Evolutionary conservation across 2,113 vertebrate genomes (phyloP).

Genomic region (Aegithalos caudatus): DNA sequence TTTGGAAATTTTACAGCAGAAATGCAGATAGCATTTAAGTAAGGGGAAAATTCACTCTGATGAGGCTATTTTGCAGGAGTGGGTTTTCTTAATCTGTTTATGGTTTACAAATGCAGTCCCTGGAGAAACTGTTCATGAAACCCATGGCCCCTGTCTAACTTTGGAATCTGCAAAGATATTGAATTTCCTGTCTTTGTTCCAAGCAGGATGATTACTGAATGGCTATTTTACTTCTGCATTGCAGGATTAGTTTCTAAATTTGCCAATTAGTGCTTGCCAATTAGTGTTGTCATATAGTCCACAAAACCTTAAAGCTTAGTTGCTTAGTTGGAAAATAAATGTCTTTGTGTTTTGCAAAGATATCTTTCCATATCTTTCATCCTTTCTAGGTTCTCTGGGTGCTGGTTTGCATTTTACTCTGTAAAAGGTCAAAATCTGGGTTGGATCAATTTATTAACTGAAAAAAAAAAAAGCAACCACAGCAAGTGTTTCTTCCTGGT

Average conservation of each 20-base stretch:
- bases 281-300: slow-evolving; percentile 29
- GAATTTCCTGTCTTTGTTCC: slow-evolving; percentile 48
- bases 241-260: slow-evolving; percentile 36
- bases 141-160: background rate
- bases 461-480: background rate
- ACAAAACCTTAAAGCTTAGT: background rate
- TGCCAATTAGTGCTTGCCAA: slow-evolving; percentile 37
- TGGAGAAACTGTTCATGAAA: background rate
- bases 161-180: slow-evolving; percentile 20
- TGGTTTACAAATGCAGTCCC: slow-evolving; percentile 32
- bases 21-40: slow-evolving; percentile 1
- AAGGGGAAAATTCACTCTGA: background rate
- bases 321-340: background rate
- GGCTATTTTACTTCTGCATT: slow-evolving; percentile 32
- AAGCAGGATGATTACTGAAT: slow-evolving; percentile 28
- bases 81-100: slow-evolving; percentile 40
- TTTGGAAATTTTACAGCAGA: background rate
- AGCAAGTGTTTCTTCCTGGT: background rate
- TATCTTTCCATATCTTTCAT: background rate
- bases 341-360: background rate
- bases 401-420: background rate
- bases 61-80: slow-evolving; percentile 14
- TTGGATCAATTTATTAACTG: background rate
- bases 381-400: background rate
- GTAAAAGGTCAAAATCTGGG: slow-evolving; percentile 13